Base-by-base conservation (phyloP, 2,797 vertebrate genomes). In the Chromobotia macracanthus region DNA sequence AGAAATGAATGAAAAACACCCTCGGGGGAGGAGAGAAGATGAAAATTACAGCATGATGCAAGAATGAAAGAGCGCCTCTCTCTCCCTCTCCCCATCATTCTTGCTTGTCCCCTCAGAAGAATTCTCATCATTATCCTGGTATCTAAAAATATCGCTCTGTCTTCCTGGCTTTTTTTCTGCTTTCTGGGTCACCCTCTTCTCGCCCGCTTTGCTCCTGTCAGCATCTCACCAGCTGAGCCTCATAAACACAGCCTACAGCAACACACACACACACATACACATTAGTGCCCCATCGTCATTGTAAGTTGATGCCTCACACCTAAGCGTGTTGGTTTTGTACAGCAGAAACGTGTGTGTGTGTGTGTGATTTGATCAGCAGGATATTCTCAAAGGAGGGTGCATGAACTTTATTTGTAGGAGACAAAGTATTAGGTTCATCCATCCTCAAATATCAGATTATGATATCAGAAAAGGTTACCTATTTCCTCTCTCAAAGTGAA, bases 71-170 rank as follows among this genome's bases (percentile, higher is more conserved):
- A n/a, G 50, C 74, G 31, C 70, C 48, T 65, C 38, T 38, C 72
- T 81, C 86, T 87, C 48, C 86, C 80, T 35, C 11, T 48, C 25
- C 28, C 28, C 70, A 51, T 71, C 48, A 55, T 79, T 81, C 83
- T 41, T 13, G 13, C 66, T 74, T 48, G 46, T 69, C 55, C 55
- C 64, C 86, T 89, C 87, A 69, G 80, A 84, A 84, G 87, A 88
- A 74, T 84, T 74, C 78, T 81, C 88, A 83, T 91, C 88, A 88
- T 92, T 91, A 92, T 90, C 87, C 89, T 89, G 83, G 77, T 89
- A 90, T 92, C 92, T 93, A 92, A 90, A 93, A 91, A 93, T 93
- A 93, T 89, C 90, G 84, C 81, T 86, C 84, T 86, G 79, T 88
- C 86, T 89, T 84, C 81, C 77, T 86, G 86, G 83, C 82, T 86